Evolutionary conservation across 2,113 vertebrate genomes (phyloP).

Genomic region (Mobula birostris): DNA sequence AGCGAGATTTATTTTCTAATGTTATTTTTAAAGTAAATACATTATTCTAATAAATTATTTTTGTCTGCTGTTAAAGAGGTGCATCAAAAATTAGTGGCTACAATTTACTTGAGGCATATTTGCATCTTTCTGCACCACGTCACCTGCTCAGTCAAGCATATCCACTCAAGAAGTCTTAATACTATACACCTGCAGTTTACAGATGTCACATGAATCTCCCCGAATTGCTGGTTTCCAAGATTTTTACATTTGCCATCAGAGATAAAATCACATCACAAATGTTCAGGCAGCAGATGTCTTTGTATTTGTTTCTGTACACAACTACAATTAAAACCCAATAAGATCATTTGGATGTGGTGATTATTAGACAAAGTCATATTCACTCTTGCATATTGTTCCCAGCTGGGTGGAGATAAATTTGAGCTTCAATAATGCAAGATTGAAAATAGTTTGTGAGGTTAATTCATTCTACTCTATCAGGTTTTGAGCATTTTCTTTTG

Average conservation of each 20-base stretch:
- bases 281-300: neutral
- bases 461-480: neutral
- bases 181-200: neutral
- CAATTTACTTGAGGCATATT: slow-evolving; percentile 25
- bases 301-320: neutral
- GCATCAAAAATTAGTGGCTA: neutral
- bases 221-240: neutral
- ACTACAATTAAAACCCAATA: neutral
- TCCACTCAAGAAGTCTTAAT: neutral
- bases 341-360: neutral
- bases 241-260: neutral
- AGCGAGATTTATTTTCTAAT: neutral
- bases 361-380: neutral
- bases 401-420: neutral
- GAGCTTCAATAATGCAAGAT: neutral
- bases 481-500: neutral
- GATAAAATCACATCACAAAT: neutral
- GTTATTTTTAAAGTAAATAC: slow-evolving; percentile 6
- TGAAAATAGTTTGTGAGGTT: slow-evolving; percentile 18
- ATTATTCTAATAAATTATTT: slow-evolving; percentile 18
- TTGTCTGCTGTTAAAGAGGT: slow-evolving; percentile 17
- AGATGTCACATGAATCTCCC: neutral
- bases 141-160: slow-evolving; percentile 18
- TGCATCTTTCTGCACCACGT: neutral
- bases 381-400: slow-evolving; percentile 10